These are phyloP conservation scores for Magallana nippona DNA, from an alignment of 2,888 invertebrate genomes.

Conservation along the genomic window DNA sequence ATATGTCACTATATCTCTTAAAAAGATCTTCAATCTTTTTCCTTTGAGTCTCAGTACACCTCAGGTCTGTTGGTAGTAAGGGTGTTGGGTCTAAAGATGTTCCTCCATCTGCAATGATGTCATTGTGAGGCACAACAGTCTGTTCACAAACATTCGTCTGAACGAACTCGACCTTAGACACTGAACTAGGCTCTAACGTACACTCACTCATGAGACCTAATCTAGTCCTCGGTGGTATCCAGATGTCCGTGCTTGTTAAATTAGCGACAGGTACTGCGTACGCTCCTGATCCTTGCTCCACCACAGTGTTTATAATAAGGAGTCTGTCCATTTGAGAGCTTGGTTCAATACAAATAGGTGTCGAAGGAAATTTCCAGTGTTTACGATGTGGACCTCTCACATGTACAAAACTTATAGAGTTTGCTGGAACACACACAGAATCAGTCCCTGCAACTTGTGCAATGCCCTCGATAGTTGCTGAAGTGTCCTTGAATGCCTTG, in stretches of 20 bases:
- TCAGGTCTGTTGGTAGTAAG: slow-evolving; percentile 18
- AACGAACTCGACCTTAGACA: slow-evolving; percentile 9
- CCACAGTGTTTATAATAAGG: slow-evolving; percentile 19
- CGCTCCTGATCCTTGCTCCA: neutral
- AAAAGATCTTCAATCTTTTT: slow-evolving; percentile 28
- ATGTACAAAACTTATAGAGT: slow-evolving; percentile 15
- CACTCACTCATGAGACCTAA: slow-evolving; percentile 32
- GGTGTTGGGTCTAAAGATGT: neutral
- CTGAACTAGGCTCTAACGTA: neutral
- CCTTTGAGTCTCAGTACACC: slow-evolving; percentile 19
- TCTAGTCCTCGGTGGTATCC: slow-evolving; percentile 34
- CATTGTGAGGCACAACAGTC: slow-evolving; percentile 19
- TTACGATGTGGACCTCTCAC: neutral
- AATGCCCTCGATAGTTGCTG: neutral
- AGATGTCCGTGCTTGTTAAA: slow-evolving; percentile 13
- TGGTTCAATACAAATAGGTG: slow-evolving; percentile 37
- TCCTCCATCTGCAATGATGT: slow-evolving; percentile 6
- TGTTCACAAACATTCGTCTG: slow-evolving; percentile 19
- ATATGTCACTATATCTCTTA: slow-evolving; percentile 39
- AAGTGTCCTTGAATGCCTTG: slow-evolving; percentile 26
- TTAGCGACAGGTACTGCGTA: too few relatives aligned
- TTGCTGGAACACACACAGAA: neutral
- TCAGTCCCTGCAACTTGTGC: slow-evolving; percentile 20
- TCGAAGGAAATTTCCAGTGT: neutral
- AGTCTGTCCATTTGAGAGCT: neutral